Conservation (phyloP, 2,797 vertebrate genomes). For the Betta splendens region DNA sequence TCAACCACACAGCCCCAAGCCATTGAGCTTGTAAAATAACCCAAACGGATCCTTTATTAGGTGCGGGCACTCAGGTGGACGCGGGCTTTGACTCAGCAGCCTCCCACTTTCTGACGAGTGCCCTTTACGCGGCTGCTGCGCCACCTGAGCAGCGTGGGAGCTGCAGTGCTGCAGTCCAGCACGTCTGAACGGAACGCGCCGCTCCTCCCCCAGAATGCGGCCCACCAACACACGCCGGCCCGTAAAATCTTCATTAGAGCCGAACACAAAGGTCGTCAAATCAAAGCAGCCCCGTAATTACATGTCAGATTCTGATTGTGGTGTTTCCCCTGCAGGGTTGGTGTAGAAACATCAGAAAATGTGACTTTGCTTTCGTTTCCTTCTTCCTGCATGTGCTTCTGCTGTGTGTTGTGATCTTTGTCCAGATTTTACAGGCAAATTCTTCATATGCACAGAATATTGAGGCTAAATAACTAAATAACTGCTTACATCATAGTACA, state of each 20-base stretch:
- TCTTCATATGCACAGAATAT: no score
- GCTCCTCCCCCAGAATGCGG: slow-evolving; percentile 15
- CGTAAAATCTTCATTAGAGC: slow-evolving; percentile 43
- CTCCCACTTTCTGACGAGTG: slow-evolving; percentile 22
- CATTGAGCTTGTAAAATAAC: slow-evolving; percentile 9
- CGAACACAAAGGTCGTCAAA: slow-evolving; percentile 41
- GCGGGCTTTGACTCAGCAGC: slow-evolving; percentile 29
- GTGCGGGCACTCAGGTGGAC: slow-evolving; percentile 13
- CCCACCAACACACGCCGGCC: slow-evolving; percentile 35
- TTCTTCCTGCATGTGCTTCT: no score
- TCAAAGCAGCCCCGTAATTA: slow-evolving; percentile 45
- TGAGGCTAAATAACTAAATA: no score
- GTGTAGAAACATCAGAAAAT: not conserved
- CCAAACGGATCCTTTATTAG: slow-evolving; percentile 25
- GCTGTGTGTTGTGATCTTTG: no score
- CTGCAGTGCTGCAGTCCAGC: slow-evolving; percentile 37
- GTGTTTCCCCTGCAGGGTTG: slow-evolving; percentile 16
- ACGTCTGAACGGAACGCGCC: not conserved
- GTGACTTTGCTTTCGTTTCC: no score
- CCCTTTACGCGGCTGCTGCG: slow-evolving; percentile 31
- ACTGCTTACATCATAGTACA: no score
- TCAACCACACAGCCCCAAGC: slow-evolving; percentile 20
- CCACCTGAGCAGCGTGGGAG: slow-evolving; percentile 34
- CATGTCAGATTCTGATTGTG: slow-evolving; percentile 44
- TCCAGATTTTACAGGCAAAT: no score